These are phyloP conservation scores for Burhinus oedicnemus DNA, from an alignment of 2,113 vertebrate genomes.

Conservation along the genomic window DNA sequence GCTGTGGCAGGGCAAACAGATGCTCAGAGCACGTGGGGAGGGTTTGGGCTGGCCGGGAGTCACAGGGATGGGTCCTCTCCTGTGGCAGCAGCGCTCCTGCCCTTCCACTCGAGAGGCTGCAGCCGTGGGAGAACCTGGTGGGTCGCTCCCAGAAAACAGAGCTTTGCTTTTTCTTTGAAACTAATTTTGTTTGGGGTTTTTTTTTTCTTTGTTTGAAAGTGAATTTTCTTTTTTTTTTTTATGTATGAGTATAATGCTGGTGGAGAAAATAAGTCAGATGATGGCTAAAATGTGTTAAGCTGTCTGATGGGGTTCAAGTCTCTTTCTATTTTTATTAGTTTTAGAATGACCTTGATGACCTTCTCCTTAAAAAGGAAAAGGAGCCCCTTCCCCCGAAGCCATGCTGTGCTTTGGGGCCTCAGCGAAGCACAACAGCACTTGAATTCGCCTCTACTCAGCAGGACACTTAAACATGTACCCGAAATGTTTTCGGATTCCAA, in stretches of 20 bases:
- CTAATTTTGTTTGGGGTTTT: neutral
- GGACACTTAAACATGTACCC: neutral
- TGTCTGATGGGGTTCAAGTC: neutral
- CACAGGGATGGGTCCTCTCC: accelerated
- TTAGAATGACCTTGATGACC: neutral
- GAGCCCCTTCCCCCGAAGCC: neutral
- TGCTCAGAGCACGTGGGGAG: accelerated
- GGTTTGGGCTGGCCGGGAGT: neutral
- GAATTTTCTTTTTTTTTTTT: neutral
- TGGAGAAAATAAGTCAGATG: neutral
- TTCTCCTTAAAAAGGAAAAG: neutral
- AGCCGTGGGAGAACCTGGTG: accelerated
- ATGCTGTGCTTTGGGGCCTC: neutral
- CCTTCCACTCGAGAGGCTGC: accelerated
- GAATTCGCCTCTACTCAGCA: neutral
- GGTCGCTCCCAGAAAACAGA: neutral
- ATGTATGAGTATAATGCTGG: neutral
- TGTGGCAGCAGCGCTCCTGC: neutral
- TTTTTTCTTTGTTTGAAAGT: neutral
- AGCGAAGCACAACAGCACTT: neutral
- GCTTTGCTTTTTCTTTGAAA: neutral
- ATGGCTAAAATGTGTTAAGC: neutral
- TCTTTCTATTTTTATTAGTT: neutral
- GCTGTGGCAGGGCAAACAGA: neutral
- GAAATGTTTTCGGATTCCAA: neutral